These are phyloP conservation scores for Leucosticte australis DNA, from an alignment of 2,113 vertebrate species.

Conservation along the genomic window DNA sequence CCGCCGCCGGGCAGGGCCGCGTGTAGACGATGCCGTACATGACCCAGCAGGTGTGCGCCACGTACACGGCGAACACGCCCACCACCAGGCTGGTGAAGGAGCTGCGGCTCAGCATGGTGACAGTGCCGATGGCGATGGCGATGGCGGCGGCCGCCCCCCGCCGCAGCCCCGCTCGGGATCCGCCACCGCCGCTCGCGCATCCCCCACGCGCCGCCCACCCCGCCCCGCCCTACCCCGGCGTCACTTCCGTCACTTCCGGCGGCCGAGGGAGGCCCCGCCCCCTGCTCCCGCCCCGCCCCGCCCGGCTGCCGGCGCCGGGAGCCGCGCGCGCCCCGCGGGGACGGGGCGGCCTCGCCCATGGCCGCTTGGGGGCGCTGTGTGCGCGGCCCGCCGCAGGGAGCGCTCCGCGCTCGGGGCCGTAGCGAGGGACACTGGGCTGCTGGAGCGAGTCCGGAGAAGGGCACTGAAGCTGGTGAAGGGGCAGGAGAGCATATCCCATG, in stretches of 20 bases:
- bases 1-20: constrained; percentile 83
- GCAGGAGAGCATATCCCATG: too few species aligned
- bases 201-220: too few species aligned
- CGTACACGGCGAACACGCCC: constrained; percentile 91
- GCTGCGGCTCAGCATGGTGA: constrained; percentile 76
- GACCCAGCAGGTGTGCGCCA: constrained; percentile 96
- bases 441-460: rapidly evolving
- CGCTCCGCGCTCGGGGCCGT: not conserved
- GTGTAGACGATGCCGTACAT: constrained; percentile 97
- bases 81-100: constrained; percentile 91
- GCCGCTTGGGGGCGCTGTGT: not conserved
- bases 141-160: not conserved
- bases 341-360: not conserved
- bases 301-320: too few species aligned
- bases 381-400: too few species aligned
- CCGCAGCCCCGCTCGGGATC: not conserved
- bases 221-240: too few species aligned
- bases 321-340: too few species aligned
- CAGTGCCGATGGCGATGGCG: not conserved
- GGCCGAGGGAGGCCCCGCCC: too few species aligned
- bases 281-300: too few species aligned
- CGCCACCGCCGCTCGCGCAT: not conserved
- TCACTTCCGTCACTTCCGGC: too few species aligned
- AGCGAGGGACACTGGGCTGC: rapidly evolving
- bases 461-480: too few species aligned